Evolutionary conservation across 2,888 invertebrate genomes (phyloP), one percentile per base, ranked within the genome.

Genomic region (Macaria liturata): DNA sequence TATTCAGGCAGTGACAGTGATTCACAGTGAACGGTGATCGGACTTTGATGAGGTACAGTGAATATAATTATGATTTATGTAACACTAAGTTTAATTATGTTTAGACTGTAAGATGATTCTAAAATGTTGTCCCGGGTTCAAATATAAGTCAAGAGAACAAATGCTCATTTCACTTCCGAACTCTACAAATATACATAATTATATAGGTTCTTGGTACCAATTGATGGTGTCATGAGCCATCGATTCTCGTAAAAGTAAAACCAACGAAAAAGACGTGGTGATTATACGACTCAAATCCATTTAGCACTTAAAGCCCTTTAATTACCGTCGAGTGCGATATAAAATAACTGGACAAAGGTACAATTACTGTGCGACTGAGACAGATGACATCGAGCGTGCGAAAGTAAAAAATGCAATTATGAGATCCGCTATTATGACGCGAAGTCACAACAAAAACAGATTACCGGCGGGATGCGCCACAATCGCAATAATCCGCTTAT

Each of bases 1-100:
- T 96, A 96, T 83, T 95, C 95, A 0, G 95, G 93, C 60, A 96
- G 95, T 86, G 96, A 95, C 59, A 94, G 94, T 78, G 94, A 94
- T 69, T 92, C 93, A 55, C 77, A 82, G 48, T 64, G 46, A 65
- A 37, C 7, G 20, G 20, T 20, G 20, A 20, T 20, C 20, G 20
- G 20, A 20, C 1, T 20, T 20, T 20, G 2, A 20, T 2, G 20
- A 20, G 20, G 20, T 20, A 20, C 20, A 20, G 20, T 20, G 20
- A 20, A 20, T 20, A 2, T 20, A n/a, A n/a, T n/a, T n/a, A 20
- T 20, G 20, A 20, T 20, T 20, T 20, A 20, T 20, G 2, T 1
- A 20, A 20, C 1, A 20, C 20, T 20, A 20, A 20, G 20, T 20
- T 20, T 1, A 20, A 20, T 20, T 20, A 20, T 20, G 20, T 2